These are phyloP conservation scores for Calonectris borealis DNA, from an alignment of 2,113 vertebrate species.

Conservation along the genomic window DNA sequence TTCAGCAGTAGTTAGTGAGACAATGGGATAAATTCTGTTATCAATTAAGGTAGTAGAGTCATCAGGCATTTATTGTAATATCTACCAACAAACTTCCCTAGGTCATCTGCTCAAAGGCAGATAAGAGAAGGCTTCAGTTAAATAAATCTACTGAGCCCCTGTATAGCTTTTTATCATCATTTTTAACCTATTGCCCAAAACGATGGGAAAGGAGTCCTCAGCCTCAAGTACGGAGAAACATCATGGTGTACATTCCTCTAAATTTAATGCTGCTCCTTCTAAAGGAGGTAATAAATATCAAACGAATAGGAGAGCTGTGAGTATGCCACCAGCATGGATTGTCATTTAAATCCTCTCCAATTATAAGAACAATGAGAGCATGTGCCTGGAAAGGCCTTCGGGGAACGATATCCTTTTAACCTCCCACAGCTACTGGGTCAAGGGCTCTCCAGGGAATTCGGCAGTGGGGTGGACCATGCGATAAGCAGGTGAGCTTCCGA, in stretches of 20 bases:
- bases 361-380: conserved; percentile 29
- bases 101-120: neutral
- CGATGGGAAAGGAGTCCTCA: neutral
- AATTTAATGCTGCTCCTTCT: neutral
- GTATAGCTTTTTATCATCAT: neutral
- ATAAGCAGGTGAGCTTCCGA: neutral
- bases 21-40: neutral
- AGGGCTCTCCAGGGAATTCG: neutral
- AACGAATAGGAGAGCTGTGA: neutral
- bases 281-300: neutral
- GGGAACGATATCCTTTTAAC: neutral
- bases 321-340: neutral
- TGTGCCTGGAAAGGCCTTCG: neutral
- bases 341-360: conserved; percentile 25
- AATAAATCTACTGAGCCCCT: neutral
- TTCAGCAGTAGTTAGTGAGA: neutral
- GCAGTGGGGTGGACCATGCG: neutral
- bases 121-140: neutral
- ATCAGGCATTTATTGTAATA: neutral
- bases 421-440: neutral
- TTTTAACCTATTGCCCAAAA: neutral
- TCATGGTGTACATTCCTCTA: neutral
- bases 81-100: neutral
- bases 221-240: neutral
- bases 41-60: neutral